Percentiles rank a stretch among this genome's conserved stretches.
These are phyloP conservation scores for Dryobotodes eremita DNA, from an alignment of 2,888 invertebrate genomes.

Conservation along the genomic window DNA sequence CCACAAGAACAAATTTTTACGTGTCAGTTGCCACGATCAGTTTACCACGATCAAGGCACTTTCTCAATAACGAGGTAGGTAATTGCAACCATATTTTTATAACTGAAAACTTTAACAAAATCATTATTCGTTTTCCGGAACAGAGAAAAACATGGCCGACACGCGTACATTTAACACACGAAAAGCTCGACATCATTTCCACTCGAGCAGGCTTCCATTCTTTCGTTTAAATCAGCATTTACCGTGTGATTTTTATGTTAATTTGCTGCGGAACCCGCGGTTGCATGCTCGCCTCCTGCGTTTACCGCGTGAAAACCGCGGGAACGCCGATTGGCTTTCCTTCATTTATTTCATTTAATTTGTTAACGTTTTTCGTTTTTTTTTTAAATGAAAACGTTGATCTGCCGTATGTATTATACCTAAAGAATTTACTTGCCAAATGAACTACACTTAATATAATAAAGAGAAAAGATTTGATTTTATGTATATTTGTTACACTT, in stretches of 20 bases:
- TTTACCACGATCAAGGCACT: background rate
- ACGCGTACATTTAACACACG: constrained; percentile 27
- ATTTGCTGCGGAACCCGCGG: constrained; percentile 62
- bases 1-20: background rate
- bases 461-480: no score
- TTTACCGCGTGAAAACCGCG: constrained; percentile 46
- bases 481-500: no score
- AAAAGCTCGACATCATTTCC: constrained; percentile 48
- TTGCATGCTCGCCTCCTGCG: constrained; percentile 41
- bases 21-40: background rate
- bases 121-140: background rate
- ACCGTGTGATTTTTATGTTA: constrained; percentile 68
- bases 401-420: background rate
- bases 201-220: constrained; percentile 48
- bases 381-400: background rate
- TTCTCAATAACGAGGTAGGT: background rate
- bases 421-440: background rate
- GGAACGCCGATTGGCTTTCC: constrained; percentile 52
- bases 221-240: constrained; percentile 61
- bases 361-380: constrained; percentile 22
- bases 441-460: background rate
- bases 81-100: background rate
- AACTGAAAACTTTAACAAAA: constrained; percentile 18
- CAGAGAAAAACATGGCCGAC: constrained; percentile 25
- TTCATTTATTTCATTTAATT: constrained; percentile 53